Conservation (phyloP, 2,797 vertebrate genomes). For the Cuculus canorus region DNA sequence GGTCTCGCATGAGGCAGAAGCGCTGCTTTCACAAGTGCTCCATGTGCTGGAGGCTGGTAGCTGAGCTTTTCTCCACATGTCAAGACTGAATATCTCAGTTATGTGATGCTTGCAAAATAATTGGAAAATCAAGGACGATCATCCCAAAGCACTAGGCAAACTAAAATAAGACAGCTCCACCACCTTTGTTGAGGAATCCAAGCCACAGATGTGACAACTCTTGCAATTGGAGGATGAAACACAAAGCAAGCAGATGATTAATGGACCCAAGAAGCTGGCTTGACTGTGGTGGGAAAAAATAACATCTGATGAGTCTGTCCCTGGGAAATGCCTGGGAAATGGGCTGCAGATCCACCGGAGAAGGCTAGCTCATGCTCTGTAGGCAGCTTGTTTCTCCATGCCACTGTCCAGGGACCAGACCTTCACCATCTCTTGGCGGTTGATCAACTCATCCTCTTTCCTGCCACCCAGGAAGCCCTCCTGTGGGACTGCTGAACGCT, state of each 20-base stretch:
- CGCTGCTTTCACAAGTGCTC: not conserved
- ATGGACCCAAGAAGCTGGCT: not conserved
- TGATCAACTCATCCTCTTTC: not conserved
- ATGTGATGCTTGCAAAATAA: not conserved
- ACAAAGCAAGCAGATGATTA: not conserved
- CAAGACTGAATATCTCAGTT: not conserved
- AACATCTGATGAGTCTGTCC: not conserved
- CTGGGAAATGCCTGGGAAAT: not conserved
- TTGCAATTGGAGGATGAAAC: not conserved
- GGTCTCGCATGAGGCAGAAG: not conserved
- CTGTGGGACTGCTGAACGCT: not conserved
- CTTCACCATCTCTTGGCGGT: not conserved
- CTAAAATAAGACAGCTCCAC: not conserved
- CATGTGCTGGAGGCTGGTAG: not conserved
- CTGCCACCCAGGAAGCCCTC: not conserved
- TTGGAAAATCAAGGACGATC: not conserved
- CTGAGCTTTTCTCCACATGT: not conserved
- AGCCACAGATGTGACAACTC: not conserved
- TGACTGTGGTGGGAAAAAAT: not conserved
- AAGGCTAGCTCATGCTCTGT: not conserved
- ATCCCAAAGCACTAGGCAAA: not conserved
- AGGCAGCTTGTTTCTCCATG: not conserved
- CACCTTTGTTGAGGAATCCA: not conserved
- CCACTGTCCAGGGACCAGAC: not conserved
- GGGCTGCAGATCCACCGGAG: not conserved